Percentiles rank a stretch among this genome's conserved stretches.
Conservation (phyloP, 2,113 vertebrate genomes). For the Scopus umbretta region DNA sequence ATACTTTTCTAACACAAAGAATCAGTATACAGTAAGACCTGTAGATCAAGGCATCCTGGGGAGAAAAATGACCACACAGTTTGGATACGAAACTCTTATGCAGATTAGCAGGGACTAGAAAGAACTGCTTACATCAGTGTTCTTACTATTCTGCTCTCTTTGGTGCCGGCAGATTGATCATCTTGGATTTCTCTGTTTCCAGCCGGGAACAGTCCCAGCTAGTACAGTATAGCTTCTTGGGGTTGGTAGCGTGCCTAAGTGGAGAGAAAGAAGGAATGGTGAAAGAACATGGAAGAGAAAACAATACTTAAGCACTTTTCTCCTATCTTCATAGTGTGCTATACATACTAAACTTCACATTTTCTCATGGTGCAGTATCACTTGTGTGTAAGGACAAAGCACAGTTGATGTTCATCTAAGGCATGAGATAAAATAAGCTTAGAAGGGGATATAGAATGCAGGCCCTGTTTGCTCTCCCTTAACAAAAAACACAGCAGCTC, state of each 20-base stretch:
- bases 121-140: neutral
- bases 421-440: neutral
- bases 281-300: neutral
- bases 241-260: neutral
- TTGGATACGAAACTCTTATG: neutral
- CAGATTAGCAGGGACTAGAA: neutral
- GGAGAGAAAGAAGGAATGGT: neutral
- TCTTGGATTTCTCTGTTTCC: conserved; percentile 41
- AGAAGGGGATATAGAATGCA: neutral
- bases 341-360: neutral
- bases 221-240: conserved; percentile 11
- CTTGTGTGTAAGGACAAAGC: neutral
- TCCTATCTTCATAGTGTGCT: neutral
- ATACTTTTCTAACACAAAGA: neutral
- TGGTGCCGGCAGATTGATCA: conserved; percentile 12
- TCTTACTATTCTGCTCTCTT: neutral
- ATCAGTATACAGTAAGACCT: neutral
- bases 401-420: neutral
- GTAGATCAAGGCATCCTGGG: neutral
- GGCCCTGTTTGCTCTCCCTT: neutral
- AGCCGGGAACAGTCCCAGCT: conserved; percentile 40
- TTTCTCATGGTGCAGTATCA: neutral
- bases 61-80: neutral
- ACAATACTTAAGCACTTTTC: neutral
- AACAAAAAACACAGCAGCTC: neutral